Evolutionary conservation across 2,888 invertebrate genomes (phyloP).

Genomic region (Harpalus rufipes): DNA sequence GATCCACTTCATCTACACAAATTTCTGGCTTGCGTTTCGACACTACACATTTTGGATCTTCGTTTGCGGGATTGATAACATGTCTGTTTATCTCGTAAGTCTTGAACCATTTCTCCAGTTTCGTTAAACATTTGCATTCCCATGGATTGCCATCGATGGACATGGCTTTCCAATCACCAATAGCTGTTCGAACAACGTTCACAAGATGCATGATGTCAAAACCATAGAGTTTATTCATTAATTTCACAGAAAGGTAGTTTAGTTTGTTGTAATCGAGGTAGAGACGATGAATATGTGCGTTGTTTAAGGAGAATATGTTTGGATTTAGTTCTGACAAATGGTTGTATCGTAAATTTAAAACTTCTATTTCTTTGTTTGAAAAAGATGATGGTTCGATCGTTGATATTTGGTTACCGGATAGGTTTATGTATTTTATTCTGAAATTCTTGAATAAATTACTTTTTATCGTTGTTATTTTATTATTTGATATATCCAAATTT

Average conservation of each 20-base stretch:
- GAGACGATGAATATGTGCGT: conserved; percentile 8
- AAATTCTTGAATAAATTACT: not conserved
- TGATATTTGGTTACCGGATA: conserved; percentile 15
- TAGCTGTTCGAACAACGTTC: conserved; percentile 9
- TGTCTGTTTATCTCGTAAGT: not conserved
- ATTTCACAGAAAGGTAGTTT: conserved; percentile 4
- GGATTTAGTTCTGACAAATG: conserved; percentile 6
- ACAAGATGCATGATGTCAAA: conserved; percentile 10
- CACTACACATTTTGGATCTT: conserved; percentile 6
- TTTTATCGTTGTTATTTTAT: conserved; percentile 6
- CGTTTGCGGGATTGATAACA: conserved; percentile 1
- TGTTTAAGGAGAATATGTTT: not conserved
- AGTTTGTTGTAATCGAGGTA: conserved; percentile 30
- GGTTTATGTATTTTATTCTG: conserved; percentile 10
- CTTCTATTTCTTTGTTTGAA: conserved; percentile 21
- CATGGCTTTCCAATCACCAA: conserved; percentile 22
- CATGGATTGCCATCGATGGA: conserved; percentile 36
- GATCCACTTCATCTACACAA: conserved; percentile 13
- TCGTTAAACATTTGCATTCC: conserved; percentile 24
- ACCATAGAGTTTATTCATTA: conserved; percentile 31
- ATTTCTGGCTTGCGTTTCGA: not conserved
- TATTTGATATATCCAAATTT: conserved; percentile 24
- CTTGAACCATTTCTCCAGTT: not conserved
- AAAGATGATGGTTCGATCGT: conserved; percentile 24
- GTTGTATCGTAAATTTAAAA: conserved; percentile 14